Conservation (phyloP, 2,888 invertebrate genomes). For the Thecophora atra region DNA sequence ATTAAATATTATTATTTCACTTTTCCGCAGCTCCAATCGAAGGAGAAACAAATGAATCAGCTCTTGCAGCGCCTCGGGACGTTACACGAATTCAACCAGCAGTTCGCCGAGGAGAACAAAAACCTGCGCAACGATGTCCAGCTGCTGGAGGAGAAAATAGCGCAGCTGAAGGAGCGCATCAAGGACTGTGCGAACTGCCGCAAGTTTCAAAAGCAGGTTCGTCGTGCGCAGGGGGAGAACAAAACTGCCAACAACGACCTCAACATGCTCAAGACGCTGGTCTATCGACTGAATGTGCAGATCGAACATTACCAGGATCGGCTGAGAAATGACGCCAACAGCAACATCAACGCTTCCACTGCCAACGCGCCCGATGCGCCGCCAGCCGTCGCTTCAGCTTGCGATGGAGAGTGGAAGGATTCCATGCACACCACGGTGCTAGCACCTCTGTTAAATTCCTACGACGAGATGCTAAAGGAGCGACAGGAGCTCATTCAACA, state of each 20-base stretch:
- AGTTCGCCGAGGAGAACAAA: slow-evolving; percentile 73
- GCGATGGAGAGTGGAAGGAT: slow-evolving; percentile 45
- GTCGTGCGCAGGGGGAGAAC: slow-evolving; percentile 67
- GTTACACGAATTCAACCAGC: slow-evolving; percentile 71
- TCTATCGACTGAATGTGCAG: slow-evolving; percentile 81
- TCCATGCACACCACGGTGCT: slow-evolving; percentile 59
- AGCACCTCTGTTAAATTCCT: slow-evolving; percentile 79
- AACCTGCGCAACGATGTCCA: slow-evolving; percentile 68
- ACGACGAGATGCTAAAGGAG: slow-evolving; percentile 80
- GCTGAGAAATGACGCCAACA: slow-evolving; percentile 60
- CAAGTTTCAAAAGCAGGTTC: slow-evolving; percentile 51
- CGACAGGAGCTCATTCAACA: slow-evolving; percentile 77
- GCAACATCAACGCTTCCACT: slow-evolving; percentile 24
- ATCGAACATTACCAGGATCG: slow-evolving; percentile 81
- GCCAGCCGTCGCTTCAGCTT: neutral
- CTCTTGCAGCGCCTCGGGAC: slow-evolving; percentile 72
- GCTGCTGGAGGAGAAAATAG: slow-evolving; percentile 69
- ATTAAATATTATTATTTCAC: neutral
- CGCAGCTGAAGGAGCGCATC: slow-evolving; percentile 66
- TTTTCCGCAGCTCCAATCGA: slow-evolving; percentile 69
- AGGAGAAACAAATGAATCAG: slow-evolving; percentile 71
- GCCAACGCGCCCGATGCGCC: neutral
- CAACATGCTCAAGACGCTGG: slow-evolving; percentile 78
- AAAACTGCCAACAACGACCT: slow-evolving; percentile 73
- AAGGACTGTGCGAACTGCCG: slow-evolving; percentile 61